Evolutionary conservation across 1,140 invertebrate species (phyloP).

Genomic region (Platyura marginata): DNA sequence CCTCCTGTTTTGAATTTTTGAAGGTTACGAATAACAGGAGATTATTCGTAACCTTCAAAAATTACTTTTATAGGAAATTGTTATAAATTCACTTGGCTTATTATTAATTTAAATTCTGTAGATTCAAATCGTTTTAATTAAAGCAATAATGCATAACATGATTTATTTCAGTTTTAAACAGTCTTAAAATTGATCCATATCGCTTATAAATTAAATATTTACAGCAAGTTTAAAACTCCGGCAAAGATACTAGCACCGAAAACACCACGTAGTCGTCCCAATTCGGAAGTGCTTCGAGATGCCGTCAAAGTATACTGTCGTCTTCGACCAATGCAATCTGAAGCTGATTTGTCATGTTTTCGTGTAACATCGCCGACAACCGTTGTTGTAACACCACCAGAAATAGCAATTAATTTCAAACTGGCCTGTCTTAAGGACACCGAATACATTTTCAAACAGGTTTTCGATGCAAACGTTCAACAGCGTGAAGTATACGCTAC

Average conservation of each 20-base stretch:
- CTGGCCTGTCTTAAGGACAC: conserved; percentile 42
- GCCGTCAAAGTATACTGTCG: conserved; percentile 76
- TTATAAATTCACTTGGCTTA: no score
- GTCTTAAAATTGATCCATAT: no score
- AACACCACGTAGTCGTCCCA: neutral
- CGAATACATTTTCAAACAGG: conserved; percentile 60
- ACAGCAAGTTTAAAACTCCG: no score
- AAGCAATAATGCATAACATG: no score
- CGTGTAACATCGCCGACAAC: conserved; percentile 49
- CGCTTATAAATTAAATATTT: no score
- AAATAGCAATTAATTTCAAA: conserved; percentile 39
- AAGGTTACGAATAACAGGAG: no score
- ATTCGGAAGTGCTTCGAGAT: conserved; percentile 20
- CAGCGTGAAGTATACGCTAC: conserved; percentile 70
- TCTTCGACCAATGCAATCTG: conserved; percentile 50
- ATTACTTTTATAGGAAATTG: no score
- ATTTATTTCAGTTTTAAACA: no score
- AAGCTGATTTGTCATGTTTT: conserved; percentile 46
- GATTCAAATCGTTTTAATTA: no score
- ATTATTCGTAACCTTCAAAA: no score
- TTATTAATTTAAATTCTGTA: no score
- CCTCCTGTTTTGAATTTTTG: no score
- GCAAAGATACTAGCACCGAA: neutral
- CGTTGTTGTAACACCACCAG: conserved; percentile 44
- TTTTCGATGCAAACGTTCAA: conserved; percentile 57